These are phyloP conservation scores for Drosophila fuyamai DNA, from an alignment of 1,140 invertebrate genomes.

Conservation along the genomic window DNA sequence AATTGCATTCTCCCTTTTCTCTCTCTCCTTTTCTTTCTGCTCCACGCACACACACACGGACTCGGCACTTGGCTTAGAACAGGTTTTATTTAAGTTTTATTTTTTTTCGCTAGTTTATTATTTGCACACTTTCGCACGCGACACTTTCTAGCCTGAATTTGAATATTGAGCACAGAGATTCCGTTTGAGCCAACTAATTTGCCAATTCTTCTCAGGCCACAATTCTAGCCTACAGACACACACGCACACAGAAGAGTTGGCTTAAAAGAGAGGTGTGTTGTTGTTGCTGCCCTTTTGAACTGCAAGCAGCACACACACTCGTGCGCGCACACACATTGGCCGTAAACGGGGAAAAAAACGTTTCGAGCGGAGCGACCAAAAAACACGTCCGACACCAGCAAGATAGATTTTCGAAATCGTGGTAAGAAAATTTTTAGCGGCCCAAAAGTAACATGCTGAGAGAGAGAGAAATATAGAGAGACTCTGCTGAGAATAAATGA, in stretches of 20 bases:
- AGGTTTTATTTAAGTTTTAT: slow-evolving; percentile 46
- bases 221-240: slow-evolving; percentile 29
- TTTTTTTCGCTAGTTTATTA: slow-evolving; percentile 48
- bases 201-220: slow-evolving; percentile 40
- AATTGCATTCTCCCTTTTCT: slow-evolving; percentile 46
- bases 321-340: slow-evolving; percentile 49
- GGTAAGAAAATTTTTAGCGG: no score
- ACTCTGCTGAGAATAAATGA: no score
- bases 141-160: slow-evolving; percentile 78
- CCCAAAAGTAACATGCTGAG: no score
- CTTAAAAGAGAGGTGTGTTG: slow-evolving; percentile 27
- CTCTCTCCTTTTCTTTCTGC: slow-evolving; percentile 24
- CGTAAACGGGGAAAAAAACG: slow-evolving; percentile 50
- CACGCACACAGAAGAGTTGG: slow-evolving; percentile 20
- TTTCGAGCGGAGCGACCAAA: slow-evolving; percentile 13
- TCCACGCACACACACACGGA: slow-evolving; percentile 5
- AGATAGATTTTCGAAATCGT: slow-evolving; percentile 13
- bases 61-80: slow-evolving; percentile 74
- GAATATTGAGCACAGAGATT: slow-evolving; percentile 71
- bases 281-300: slow-evolving; percentile 42
- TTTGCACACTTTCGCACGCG: slow-evolving; percentile 79
- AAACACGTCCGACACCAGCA: slow-evolving; percentile 45
- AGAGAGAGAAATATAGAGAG: no score
- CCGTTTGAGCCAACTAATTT: slow-evolving; percentile 60
- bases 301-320: slow-evolving; percentile 38